Conservation (phyloP, 2,797 vertebrate genomes). For the Liparis tanakae region DNA sequence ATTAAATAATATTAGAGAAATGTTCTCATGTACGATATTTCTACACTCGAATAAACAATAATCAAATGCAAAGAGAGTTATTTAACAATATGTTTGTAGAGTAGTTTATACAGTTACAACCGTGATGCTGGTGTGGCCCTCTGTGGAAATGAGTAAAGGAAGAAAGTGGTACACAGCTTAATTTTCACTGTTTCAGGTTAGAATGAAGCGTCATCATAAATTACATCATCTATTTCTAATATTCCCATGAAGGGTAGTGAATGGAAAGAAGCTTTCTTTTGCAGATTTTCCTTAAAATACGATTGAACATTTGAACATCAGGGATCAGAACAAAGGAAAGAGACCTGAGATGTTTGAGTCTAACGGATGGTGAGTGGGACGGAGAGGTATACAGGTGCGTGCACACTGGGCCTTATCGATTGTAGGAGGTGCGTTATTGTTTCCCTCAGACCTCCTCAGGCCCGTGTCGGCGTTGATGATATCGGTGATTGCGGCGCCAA, state of each 20-base stretch:
- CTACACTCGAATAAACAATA: no score
- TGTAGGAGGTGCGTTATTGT: constrained; percentile 50
- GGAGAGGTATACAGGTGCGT: background rate
- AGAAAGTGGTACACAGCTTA: background rate
- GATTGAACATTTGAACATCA: background rate
- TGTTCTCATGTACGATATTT: no score
- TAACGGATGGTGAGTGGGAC: background rate
- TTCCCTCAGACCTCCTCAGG: constrained; percentile 34
- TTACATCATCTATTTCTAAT: background rate
- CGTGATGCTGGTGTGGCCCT: no score
- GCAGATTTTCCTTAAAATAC: background rate
- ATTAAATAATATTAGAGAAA: no score
- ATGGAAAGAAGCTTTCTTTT: background rate
- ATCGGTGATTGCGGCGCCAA: constrained; percentile 57
- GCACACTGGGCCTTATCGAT: constrained; percentile 36
- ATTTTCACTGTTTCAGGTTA: background rate
- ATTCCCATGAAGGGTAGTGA: background rate
- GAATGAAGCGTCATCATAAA: no score
- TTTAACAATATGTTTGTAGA: no score
- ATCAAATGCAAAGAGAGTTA: no score
- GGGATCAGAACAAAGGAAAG: background rate
- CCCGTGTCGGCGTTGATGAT: constrained; percentile 47
- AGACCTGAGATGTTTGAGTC: constrained; percentile 4
- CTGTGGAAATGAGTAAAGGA: no score
- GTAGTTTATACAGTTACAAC: no score